Evolutionary conservation across 2,888 invertebrate species (phyloP), one percentile per base, ranked within the genome.

Genomic region (Polylopha cassiicola): DNA sequence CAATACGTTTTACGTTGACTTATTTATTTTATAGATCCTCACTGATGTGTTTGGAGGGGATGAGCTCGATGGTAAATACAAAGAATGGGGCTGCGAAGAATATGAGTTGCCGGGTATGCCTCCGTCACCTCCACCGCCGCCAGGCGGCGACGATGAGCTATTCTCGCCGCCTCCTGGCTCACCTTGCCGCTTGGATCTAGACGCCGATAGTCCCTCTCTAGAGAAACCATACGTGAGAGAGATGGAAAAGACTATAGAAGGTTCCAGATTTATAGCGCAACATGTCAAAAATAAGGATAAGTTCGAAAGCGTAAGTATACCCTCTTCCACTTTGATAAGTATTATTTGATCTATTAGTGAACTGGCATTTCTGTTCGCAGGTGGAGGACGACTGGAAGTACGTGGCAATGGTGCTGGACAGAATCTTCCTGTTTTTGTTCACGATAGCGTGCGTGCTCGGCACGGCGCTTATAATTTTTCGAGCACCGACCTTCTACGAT

Each of bases 341-440:
- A 6, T 6, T 6, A 17, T 17, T 17, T 17, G 17, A 17, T 4
- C 3, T 4, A 17, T 21, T 8, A 8, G 9, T 11, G n/a, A 13
- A 13, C 4, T 9, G 5, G 11, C 11, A 36, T 18, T 18, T 10
- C 7, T 34, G 39, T 39, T 37, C 37, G 2, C 81, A 95, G 95
- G 95, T 96, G 64, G 95, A 94, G 78, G 97, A 97, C 84, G 98
- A 98, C 85, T 98, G 98, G 98, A 98, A 98, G 78, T 98, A 97
- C 87, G 97, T 98, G 43, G 92, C 92, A 39, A 95, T 98, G 96
- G 98, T 98, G 50, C 88, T 98, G 74, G 98, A 98, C 86, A 90
- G 98, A 63, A 90, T 98, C 64, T 98, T 98, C 87, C 89, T 98
- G 58, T 97, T 96, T 91, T 91, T 95, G 64, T 98, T 98, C 87